Conservation (phyloP, 2,888 invertebrate genomes). For the Temnothorax rugatulus region DNA sequence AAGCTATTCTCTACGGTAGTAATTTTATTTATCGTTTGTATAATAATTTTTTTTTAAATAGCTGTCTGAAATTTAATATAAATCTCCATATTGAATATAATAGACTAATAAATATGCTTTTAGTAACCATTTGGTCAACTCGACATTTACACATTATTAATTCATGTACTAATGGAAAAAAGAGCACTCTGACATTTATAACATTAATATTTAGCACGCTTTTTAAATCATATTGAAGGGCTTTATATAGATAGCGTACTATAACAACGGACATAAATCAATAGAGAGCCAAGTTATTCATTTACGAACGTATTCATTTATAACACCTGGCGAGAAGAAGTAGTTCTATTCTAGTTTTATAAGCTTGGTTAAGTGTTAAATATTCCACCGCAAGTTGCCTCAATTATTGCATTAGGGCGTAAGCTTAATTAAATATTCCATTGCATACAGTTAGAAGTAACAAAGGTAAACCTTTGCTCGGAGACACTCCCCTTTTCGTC, state of each 20-base stretch:
- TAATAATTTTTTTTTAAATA: conserved; percentile 18
- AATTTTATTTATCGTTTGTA: conserved; percentile 12
- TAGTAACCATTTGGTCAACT: conserved; percentile 35
- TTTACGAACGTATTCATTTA: conserved; percentile 41
- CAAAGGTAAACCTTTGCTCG: conserved; percentile 53
- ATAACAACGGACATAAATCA: conserved; percentile 29
- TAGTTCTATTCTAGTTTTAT: conserved; percentile 33
- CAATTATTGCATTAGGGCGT: conserved; percentile 53
- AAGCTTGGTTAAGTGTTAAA: conserved; percentile 50
- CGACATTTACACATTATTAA: conserved; percentile 34
- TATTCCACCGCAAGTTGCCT: conserved; percentile 53
- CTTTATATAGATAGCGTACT: not conserved
- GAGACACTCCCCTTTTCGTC: conserved; percentile 32
- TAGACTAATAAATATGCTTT: conserved; percentile 42
- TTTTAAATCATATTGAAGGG: conserved; percentile 22
- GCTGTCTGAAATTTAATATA: conserved; percentile 20
- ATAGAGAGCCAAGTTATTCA: conserved; percentile 32
- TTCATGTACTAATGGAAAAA: conserved; percentile 45
- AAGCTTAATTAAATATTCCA: conserved; percentile 58
- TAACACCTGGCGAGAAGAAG: conserved; percentile 26
- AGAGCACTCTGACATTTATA: conserved; percentile 30
- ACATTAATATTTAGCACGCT: conserved; percentile 31
- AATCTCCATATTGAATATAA: conserved; percentile 34
- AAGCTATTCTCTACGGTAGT: not conserved
- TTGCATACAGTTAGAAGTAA: conserved; percentile 55